Evolutionary conservation across 2,888 invertebrate genomes (phyloP).

Genomic region (Masnerella sp.): DNA sequence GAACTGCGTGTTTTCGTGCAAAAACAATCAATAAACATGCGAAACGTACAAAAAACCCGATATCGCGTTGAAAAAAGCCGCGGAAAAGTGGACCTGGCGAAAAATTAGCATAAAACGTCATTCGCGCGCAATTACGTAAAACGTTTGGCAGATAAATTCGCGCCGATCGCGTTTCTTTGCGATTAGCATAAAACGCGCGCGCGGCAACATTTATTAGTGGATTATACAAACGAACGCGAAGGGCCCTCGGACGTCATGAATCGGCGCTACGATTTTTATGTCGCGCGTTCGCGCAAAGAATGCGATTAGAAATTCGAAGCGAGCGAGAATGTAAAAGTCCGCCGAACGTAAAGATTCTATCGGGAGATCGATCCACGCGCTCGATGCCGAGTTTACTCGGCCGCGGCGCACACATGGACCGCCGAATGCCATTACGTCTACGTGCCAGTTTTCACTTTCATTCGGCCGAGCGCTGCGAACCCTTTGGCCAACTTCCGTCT

Average conservation of each 20-base stretch:
- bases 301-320: slow-evolving; percentile 55
- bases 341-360: slow-evolving; percentile 58
- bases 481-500: slow-evolving; percentile 68
- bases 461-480: slow-evolving; percentile 61
- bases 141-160: slow-evolving; percentile 42
- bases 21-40: no score
- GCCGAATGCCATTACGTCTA: slow-evolving; percentile 58
- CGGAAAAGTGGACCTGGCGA: no score
- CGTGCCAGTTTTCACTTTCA: slow-evolving; percentile 68
- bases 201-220: slow-evolving; percentile 29
- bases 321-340: slow-evolving; percentile 53
- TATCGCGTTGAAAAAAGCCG: no score
- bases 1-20: no score
- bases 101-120: slow-evolving; percentile 20
- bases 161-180: slow-evolving; percentile 42
- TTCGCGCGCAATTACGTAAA: slow-evolving; percentile 35
- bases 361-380: slow-evolving; percentile 57
- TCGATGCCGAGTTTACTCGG: slow-evolving; percentile 50
- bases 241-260: not conserved
- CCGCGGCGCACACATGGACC: slow-evolving; percentile 49
- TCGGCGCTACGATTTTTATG: slow-evolving; percentile 1
- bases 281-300: slow-evolving; percentile 36
- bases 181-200: slow-evolving; percentile 45
- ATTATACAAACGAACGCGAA: slow-evolving; percentile 38
- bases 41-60: no score